phyloP scores from a whole-genome alignment of 2,797 vertebrate genomes.

The Carduelis carduelis region DNA sequence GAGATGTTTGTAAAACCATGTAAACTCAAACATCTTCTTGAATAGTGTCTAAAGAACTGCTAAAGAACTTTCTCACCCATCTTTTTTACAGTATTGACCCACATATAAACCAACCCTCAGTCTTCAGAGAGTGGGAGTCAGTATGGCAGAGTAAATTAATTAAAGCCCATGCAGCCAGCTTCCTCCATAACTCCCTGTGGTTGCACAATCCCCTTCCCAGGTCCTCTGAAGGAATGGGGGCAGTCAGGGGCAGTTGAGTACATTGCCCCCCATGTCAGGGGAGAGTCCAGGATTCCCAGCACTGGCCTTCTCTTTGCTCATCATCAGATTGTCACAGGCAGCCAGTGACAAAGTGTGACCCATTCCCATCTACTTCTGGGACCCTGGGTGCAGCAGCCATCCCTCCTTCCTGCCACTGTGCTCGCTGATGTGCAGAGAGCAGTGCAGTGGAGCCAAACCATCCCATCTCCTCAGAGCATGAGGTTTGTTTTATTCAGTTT shows the following conservation, averaged over 20 bases:
- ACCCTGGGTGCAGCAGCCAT: not conserved
- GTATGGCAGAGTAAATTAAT: not conserved
- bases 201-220: not conserved
- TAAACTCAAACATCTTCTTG: not conserved
- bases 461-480: not conserved
- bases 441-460: not conserved
- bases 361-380: not conserved
- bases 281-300: not conserved
- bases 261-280: not conserved
- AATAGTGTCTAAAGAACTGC: not conserved
- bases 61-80: not conserved
- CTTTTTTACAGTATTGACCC: not conserved
- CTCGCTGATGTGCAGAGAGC: accelerated
- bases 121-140: not conserved
- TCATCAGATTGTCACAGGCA: not conserved
- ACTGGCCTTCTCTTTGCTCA: not conserved
- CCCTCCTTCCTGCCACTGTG: not conserved
- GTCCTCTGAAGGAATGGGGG: not conserved
- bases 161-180: not conserved
- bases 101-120: not conserved
- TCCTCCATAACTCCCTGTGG: not conserved
- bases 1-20: not conserved
- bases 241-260: not conserved
- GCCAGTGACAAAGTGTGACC: not conserved
- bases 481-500: not conserved